Percentiles rank a stretch among this genome's conserved stretches.
These are phyloP conservation scores for Hymenochirus boettgeri DNA, from an alignment of 2,113 vertebrate genomes.

Conservation along the genomic window DNA sequence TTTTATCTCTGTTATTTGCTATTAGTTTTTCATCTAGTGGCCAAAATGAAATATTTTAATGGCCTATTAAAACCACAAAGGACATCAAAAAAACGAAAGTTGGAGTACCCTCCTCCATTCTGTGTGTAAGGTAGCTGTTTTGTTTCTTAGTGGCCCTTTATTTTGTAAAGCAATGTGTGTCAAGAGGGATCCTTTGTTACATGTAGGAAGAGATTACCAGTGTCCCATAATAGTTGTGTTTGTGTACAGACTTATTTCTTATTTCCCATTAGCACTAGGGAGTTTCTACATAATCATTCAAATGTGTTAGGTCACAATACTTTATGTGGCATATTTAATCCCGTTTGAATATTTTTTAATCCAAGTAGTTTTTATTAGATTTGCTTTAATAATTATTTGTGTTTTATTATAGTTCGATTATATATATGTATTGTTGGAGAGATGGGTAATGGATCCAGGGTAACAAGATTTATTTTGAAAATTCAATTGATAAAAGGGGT, in stretches of 20 bases:
- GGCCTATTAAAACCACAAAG: constrained; percentile 38
- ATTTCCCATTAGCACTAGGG: constrained; percentile 3
- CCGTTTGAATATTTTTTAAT: too few species aligned
- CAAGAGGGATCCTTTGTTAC: constrained; percentile 38
- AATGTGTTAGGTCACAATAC: constrained; percentile 1
- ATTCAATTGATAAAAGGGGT: too few species aligned
- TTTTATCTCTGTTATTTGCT: too few species aligned
- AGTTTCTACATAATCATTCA: constrained; percentile 6
- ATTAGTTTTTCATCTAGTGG: too few species aligned
- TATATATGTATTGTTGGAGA: too few species aligned
- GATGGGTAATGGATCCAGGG: too few species aligned
- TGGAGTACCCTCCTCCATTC: constrained; percentile 23
- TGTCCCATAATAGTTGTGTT: constrained; percentile 32
- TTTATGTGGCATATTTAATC: too few species aligned
- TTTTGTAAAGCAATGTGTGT: constrained; percentile 38
- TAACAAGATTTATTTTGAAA: too few species aligned
- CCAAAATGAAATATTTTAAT: constrained; percentile 37
- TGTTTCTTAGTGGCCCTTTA: constrained; percentile 36
- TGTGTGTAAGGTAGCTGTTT: constrained; percentile 8
- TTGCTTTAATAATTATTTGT: too few species aligned
- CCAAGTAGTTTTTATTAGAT: too few species aligned
- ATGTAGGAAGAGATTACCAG: constrained; percentile 37
- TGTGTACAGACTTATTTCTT: constrained; percentile 28
- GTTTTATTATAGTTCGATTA: too few species aligned
- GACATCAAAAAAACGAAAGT: constrained; percentile 32